Evolutionary conservation across 2,113 vertebrate species (phyloP), one percentile per base, ranked within the genome.

Genomic region (Dermatemys mawii): DNA sequence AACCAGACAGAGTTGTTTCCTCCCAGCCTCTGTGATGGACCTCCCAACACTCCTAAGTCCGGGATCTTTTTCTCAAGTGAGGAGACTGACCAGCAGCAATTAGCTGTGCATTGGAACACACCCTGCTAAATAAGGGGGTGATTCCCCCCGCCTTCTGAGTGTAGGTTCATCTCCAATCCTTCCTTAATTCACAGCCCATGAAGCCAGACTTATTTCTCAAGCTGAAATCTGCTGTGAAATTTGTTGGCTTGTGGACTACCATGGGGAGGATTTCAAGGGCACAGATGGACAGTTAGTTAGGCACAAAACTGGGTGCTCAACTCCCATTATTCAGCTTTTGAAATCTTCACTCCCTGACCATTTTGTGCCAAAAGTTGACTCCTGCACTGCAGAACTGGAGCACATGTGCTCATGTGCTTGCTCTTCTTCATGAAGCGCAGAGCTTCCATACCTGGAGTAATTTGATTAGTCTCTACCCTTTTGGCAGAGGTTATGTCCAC

Each of bases 361-460:
- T 73, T 50, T 55, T 82, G 9, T 92, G 35, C 75, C 55, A 75
- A 85, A 75, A 70, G 97, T 94, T 1, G n/a, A 94, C 22, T 22
- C 53, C 50, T 89, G n/a, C 73, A n/a, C 57, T 46, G n/a, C 21
- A 85, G 90, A 95, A 95, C 90, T 78, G 78, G 91, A 97, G 85
- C 86, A 84, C 87, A 88, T 49, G 76, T 83, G 51, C 60, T 88
- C 48, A 50, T 7, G 35, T 41, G 81, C 86, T 84, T 8, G 8
- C 84, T 94, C 54, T 54, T 88, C 70, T 91, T 70, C 83, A 53
- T 38, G 83, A 14, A 78, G 38, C 11, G 11, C 70, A 75, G 24
- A 7, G 38, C 44, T 75, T 38, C 70, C 21, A 24, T 73, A 73
- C 5, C 22, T 26, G 38, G 22, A 26, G 22, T 75, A 44, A 75